phyloP scores from a whole-genome alignment of 2,113 vertebrate species.

The Phyllostomus discolor region DNA sequence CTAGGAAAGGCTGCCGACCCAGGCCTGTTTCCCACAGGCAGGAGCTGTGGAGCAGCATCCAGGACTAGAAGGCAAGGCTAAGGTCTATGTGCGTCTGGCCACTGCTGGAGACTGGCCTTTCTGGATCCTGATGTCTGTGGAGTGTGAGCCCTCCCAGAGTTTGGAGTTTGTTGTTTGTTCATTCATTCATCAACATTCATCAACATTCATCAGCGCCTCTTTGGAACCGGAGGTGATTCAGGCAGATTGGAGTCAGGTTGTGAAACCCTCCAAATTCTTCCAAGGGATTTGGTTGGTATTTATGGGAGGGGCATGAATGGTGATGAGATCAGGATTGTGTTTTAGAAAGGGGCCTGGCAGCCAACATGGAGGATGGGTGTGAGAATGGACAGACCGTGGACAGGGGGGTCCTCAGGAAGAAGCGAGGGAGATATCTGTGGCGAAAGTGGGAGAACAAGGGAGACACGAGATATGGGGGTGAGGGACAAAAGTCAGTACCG shows the following conservation, averaged over 20 bases:
- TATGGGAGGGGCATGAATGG: not conserved
- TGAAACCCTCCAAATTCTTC: not conserved
- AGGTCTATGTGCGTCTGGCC: not conserved
- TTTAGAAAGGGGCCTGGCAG: not conserved
- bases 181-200: not conserved
- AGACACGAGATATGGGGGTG: not conserved
- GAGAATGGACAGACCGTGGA: not conserved
- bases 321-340: not conserved
- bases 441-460: not conserved
- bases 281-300: not conserved
- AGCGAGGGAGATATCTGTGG: not conserved
- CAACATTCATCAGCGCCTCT: not conserved
- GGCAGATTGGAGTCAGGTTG: not conserved
- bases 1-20: not conserved
- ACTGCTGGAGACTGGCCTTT: not conserved
- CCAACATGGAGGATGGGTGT: not conserved
- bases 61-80: not conserved
- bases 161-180: not conserved
- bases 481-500: not conserved
- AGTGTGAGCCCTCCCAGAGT: not conserved
- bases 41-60: not conserved
- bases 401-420: not conserved
- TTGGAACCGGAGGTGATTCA: not conserved
- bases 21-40: not conserved
- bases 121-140: not conserved